phyloP scores from a whole-genome alignment of 2,797 vertebrate species.

The Arctocebus calabarensis region DNA sequence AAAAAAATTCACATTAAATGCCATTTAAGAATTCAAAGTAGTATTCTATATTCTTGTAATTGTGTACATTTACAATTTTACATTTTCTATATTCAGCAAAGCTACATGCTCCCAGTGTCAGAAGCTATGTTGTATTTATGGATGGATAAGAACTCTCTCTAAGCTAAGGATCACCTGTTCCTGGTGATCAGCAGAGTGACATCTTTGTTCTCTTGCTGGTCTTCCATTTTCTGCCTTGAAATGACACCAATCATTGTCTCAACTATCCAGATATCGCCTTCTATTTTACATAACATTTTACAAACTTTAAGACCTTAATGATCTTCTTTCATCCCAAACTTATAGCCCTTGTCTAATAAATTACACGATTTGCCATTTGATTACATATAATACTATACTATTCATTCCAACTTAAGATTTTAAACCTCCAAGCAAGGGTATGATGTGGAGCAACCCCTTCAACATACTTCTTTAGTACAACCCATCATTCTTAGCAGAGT shows the following conservation, averaged over 20 bases:
- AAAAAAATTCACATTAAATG: neutral
- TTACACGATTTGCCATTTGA: neutral
- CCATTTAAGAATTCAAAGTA: conserved; percentile 20
- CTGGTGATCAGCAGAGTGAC: neutral
- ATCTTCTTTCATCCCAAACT: conserved; percentile 25
- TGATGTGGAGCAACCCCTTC: no score
- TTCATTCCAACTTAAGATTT: conserved; percentile 34
- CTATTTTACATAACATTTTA: conserved; percentile 7
- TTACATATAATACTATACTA: neutral
- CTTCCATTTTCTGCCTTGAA: neutral
- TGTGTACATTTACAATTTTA: neutral
- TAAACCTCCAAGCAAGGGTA: neutral
- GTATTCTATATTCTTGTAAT: neutral
- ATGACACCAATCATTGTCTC: neutral
- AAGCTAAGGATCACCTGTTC: neutral
- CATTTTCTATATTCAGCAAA: neutral
- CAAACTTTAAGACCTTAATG: neutral
- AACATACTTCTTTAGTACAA: neutral
- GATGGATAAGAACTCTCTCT: neutral
- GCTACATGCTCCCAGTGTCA: neutral
- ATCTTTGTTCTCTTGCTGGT: neutral
- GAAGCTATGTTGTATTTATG: neutral
- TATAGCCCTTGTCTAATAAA: neutral
- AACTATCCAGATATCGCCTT: neutral
- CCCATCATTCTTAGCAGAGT: neutral